Conservation (phyloP, 2,888 invertebrate species). For the Sylvicola fuscatus region DNA sequence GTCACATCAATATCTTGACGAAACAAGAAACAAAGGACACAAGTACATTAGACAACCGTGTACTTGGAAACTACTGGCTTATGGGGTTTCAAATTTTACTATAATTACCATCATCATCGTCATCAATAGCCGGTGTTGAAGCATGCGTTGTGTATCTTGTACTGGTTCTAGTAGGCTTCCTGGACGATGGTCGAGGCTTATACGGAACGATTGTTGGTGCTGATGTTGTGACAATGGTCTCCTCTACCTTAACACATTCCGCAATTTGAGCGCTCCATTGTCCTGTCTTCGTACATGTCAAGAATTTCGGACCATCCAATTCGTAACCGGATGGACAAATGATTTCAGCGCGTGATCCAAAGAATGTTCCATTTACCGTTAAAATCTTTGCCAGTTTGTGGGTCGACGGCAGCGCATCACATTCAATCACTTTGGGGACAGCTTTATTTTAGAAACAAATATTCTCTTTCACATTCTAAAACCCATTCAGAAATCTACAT, state of each 20-base stretch:
- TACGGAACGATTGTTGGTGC: constrained; percentile 9
- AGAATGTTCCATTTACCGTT: constrained; percentile 37
- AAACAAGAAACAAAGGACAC: neutral
- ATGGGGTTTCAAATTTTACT: constrained; percentile 4
- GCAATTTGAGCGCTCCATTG: constrained; percentile 48
- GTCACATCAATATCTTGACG: constrained; percentile 12
- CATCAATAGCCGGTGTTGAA: constrained; percentile 15
- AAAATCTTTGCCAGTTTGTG: constrained; percentile 32
- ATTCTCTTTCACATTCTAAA: neutral
- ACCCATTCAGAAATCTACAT: constrained; percentile 13
- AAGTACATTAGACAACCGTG: no score
- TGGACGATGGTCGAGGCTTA: constrained; percentile 14
- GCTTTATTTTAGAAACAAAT: neutral
- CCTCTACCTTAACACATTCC: neutral
- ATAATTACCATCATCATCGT: constrained; percentile 21
- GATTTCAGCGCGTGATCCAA: constrained; percentile 56
- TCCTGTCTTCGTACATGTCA: constrained; percentile 54
- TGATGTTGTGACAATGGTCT: neutral
- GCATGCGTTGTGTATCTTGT: constrained; percentile 14
- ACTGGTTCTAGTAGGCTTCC: constrained; percentile 11
- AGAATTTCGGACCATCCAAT: constrained; percentile 41
- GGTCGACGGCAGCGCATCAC: constrained; percentile 41
- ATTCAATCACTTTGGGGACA: constrained; percentile 38
- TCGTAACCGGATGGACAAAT: constrained; percentile 47
- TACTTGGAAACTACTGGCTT: no score